These are phyloP conservation scores for Geopemphigus sp. DNA, from an alignment of 1,140 invertebrate genomes.

Conservation along the genomic window DNA sequence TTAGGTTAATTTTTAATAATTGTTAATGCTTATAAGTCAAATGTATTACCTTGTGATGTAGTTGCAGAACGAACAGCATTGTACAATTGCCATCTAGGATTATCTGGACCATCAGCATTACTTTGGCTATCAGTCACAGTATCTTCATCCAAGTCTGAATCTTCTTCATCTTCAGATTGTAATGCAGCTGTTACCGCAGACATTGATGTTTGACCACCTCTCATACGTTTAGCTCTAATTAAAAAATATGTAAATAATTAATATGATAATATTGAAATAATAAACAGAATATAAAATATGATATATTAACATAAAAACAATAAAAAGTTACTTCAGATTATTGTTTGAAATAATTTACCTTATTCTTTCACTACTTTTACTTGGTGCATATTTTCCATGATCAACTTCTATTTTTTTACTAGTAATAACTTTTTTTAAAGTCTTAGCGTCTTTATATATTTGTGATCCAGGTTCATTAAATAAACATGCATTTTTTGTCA, in stretches of 20 bases:
- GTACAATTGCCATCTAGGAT: constrained; percentile 77
- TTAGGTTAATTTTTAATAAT: constrained; percentile 12
- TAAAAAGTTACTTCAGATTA: background rate
- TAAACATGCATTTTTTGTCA: constrained; percentile 92
- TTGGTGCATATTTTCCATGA: constrained; percentile 56
- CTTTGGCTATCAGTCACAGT: constrained; percentile 66
- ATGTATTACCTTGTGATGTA: constrained; percentile 63
- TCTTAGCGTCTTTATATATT: constrained; percentile 94
- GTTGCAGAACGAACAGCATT: constrained; percentile 71
- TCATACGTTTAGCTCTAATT: constrained; percentile 56
- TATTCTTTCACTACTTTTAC: constrained; percentile 51
- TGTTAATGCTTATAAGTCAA: constrained; percentile 32
- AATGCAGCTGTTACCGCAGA: constrained; percentile 63
- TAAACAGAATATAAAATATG: background rate
- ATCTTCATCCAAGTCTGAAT: constrained; percentile 63
- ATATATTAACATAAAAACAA: background rate
- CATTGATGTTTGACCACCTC: constrained; percentile 57
- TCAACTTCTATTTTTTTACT: constrained; percentile 68
- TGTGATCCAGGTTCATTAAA: constrained; percentile 96
- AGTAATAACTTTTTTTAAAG: constrained; percentile 75
- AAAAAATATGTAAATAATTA: background rate
- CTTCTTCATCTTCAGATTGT: constrained; percentile 59
- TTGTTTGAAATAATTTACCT: constrained; percentile 34
- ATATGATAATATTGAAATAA: background rate
- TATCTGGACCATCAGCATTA: constrained; percentile 65